These are phyloP conservation scores for Junonia oenone DNA, from an alignment of 2,888 invertebrate species.

Conservation along the genomic window DNA sequence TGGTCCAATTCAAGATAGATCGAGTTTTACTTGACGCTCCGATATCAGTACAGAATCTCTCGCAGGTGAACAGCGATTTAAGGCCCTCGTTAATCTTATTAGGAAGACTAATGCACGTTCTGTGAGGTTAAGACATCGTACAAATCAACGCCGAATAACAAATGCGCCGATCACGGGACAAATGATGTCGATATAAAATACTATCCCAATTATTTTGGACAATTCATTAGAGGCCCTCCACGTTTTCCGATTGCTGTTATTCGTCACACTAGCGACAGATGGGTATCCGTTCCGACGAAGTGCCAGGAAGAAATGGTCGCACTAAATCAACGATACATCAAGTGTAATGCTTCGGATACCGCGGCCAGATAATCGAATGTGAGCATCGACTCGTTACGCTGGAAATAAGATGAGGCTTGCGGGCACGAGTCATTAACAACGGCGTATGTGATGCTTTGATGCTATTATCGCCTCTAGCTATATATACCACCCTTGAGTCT, in stretches of 20 bases:
- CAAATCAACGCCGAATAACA: constrained; percentile 69
- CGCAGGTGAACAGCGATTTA: constrained; percentile 33
- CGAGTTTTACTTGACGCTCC: constrained; percentile 24
- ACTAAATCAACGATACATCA: constrained; percentile 78
- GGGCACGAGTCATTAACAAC: constrained; percentile 42
- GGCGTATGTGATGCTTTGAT: constrained; percentile 41
- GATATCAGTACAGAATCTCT: constrained; percentile 29
- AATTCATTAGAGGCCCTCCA: constrained; percentile 74
- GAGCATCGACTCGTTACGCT: constrained; percentile 78
- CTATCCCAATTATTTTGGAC: constrained; percentile 78
- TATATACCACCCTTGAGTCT: background rate
- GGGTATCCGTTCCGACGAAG: constrained; percentile 70
- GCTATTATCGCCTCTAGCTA: constrained; percentile 32
- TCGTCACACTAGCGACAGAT: constrained; percentile 70
- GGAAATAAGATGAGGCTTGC: constrained; percentile 75
- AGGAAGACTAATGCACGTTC: constrained; percentile 35
- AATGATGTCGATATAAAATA: constrained; percentile 75
- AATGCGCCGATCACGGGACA: constrained; percentile 72
- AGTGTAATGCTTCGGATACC: constrained; percentile 78
- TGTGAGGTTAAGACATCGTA: constrained; percentile 63
- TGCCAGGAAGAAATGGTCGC: constrained; percentile 73
- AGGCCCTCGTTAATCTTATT: constrained; percentile 37
- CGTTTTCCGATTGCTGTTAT: constrained; percentile 68
- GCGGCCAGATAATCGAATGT: constrained; percentile 78
- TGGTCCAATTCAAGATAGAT: constrained; percentile 25